Conservation (phyloP, 2,113 vertebrate genomes). For the Thomomys bottae region DNA sequence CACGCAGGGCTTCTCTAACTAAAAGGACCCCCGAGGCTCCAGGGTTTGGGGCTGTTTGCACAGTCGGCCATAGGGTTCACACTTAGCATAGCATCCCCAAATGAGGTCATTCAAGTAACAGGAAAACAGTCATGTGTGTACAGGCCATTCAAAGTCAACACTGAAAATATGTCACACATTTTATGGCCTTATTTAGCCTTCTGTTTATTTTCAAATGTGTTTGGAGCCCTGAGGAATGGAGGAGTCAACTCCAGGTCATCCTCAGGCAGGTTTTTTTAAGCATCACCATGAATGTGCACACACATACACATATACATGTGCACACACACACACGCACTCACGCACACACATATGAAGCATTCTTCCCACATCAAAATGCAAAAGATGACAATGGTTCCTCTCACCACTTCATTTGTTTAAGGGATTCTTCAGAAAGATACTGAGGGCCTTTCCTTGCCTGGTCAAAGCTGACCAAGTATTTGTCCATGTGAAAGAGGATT, state of each 20-base stretch:
- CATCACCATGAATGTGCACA: rapidly evolving
- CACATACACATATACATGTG: too few species aligned
- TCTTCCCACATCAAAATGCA: background rate
- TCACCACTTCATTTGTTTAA: background rate
- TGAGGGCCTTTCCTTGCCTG: background rate
- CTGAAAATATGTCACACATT: background rate
- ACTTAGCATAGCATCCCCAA: background rate
- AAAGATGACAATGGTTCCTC: background rate
- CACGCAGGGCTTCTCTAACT: background rate
- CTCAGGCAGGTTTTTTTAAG: background rate
- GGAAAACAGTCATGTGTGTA: background rate
- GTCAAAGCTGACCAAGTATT: background rate
- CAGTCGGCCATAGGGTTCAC: rapidly evolving
- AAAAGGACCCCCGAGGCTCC: background rate
- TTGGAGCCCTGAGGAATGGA: background rate
- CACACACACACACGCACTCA: background rate
- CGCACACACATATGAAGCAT: background rate
- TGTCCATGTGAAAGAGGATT: background rate
- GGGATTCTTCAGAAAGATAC: background rate
- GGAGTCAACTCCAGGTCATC: background rate
- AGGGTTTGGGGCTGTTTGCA: background rate
- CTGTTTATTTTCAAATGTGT: conserved; percentile 31
- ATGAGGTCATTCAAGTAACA: background rate
- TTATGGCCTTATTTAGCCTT: conserved; percentile 28
- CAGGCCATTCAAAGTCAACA: background rate